Base-by-base conservation (phyloP, 2,113 vertebrate species). In the Bubo scandiacus region DNA sequence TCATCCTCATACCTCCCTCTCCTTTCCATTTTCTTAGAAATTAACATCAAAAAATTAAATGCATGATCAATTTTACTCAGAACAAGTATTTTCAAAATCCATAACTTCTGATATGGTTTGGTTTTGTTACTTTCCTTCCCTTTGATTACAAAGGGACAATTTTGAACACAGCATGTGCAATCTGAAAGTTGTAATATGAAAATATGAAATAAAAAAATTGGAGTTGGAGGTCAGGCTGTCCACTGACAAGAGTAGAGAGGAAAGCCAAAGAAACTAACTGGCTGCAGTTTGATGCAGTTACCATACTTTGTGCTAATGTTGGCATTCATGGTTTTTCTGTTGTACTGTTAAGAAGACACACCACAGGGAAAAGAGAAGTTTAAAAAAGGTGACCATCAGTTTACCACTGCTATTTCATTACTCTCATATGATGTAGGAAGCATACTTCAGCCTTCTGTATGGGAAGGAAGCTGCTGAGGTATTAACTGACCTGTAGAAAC, bases 351-450 rank as follows among this genome's bases (percentile, higher is more conserved):
- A n/a, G 43, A 58, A 7, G 23, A 62, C 27, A 45, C 3, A 59
- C 6, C 23, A 40, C 1, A 23, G 29, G 26, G 23, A 79, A 72
- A 83, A 73, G 23, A 90, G 16, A 84, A 29, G 10, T 67, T 63
- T 34, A 16, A 30, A 45, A 40, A 72, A 14, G 1, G 38, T 34
- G 11, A 38, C 12, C 57, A 67, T 27, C 30, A 42, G 12, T 22
- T 11, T 45, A 36, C 20, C n/a, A 61, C n/a, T 49, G 32, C 13
- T 40, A 73, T n/a, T 72, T 43, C 23, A 38, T 22, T 29, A 59
- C n/a, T 80, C n/a, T 55, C 0, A 0, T n/a, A 22, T 8, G 16
- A 71, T 18, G 30, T n/a, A 3, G 11, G 15, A 65, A 85, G 30
- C 9, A 47, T 18, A 74, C 8, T 61, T 36, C 52, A 72, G 42